Conservation (phyloP, 2,797 vertebrate species). For the Helicolenus hilgendorfi region DNA sequence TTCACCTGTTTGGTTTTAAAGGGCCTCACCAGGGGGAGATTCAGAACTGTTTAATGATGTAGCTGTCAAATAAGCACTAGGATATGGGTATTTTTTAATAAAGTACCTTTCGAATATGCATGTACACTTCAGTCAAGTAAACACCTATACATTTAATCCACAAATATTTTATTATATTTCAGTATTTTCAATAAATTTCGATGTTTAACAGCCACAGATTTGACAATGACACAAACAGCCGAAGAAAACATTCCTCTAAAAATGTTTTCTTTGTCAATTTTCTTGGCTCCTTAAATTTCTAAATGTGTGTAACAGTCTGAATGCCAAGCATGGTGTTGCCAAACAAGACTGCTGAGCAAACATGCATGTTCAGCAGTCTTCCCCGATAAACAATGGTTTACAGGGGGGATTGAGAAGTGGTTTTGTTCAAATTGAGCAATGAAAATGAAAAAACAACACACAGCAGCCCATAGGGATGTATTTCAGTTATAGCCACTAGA, state of each 20-base stretch:
- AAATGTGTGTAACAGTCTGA: background rate
- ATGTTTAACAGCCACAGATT: background rate
- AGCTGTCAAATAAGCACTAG: background rate
- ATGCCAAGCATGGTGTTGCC: background rate
- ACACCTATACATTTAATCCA: background rate
- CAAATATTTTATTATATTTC: slow-evolving; percentile 22
- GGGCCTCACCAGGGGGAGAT: background rate
- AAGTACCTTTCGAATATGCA: background rate
- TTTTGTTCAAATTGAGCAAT: slow-evolving; percentile 11
- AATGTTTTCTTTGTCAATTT: background rate
- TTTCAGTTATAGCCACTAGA: background rate
- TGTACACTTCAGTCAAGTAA: background rate
- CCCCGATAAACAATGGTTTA: background rate
- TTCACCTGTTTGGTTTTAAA: slow-evolving; percentile 46
- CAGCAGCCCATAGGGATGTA: background rate
- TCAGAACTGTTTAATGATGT: slow-evolving; percentile 3
- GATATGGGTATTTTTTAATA: background rate
- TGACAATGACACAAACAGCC: background rate
- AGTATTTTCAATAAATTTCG: slow-evolving; percentile 2
- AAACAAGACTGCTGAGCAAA: background rate
- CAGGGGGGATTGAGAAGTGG: background rate
- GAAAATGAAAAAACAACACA: background rate
- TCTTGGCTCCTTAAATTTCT: background rate
- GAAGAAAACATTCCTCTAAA: background rate
- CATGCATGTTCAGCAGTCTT: background rate